Conservation (phyloP, 1,140 invertebrate species). For the Drosophila leontia region DNA sequence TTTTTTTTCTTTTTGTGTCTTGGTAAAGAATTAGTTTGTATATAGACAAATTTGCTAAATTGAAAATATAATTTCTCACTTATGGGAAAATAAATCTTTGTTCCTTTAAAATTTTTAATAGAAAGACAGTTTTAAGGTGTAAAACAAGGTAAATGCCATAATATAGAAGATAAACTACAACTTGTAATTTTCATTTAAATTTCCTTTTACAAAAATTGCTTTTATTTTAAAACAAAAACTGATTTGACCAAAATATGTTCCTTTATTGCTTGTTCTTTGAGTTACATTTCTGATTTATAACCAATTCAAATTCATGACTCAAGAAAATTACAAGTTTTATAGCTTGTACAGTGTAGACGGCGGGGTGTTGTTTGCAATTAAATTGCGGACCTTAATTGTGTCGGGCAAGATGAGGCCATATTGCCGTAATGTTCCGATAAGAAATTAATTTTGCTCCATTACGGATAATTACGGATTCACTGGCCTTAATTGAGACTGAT, state of each 20-base stretch:
- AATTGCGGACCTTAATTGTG: constrained; percentile 34
- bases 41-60: constrained; percentile 22
- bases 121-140: too few species aligned
- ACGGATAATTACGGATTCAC: constrained; percentile 34
- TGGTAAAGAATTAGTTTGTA: constrained; percentile 26
- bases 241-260: background rate
- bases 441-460: constrained; percentile 50
- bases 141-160: too few species aligned
- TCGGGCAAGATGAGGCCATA: constrained; percentile 24
- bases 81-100: background rate
- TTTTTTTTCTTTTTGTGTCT: constrained; percentile 32
- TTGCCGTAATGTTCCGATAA: constrained; percentile 44
- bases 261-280: background rate
- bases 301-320: constrained; percentile 22
- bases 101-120: background rate
- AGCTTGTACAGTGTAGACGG: constrained; percentile 5
- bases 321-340: constrained; percentile 29
- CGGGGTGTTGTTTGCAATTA: constrained; percentile 13
- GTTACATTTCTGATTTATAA: background rate
- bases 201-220: background rate
- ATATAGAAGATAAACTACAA: background rate
- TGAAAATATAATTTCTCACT: constrained; percentile 1
- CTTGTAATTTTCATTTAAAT: background rate
- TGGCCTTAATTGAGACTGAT: constrained; percentile 40
- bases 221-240: too few species aligned